phyloP scores from a whole-genome alignment of 1,140 invertebrate species.

The Catajapyx aquilonaris region DNA sequence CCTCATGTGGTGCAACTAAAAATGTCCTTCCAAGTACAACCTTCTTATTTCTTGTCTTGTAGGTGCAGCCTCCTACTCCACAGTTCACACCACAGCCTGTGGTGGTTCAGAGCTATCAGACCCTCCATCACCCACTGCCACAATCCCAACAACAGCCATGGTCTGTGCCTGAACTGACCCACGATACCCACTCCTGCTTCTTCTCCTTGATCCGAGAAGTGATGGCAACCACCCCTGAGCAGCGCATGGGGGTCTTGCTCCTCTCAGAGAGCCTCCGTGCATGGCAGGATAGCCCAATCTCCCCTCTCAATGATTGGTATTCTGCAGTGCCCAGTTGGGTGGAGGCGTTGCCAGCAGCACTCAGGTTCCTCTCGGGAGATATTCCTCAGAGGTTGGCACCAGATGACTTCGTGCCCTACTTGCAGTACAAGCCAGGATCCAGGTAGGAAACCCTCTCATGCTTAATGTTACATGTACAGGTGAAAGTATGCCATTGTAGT shows the following conservation, averaged over 20 bases:
- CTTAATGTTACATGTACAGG: too few species aligned
- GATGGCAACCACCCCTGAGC: slow-evolving; percentile 58
- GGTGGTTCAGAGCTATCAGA: too few species aligned
- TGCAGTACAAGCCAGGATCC: slow-evolving; percentile 70
- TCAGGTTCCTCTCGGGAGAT: slow-evolving; percentile 74
- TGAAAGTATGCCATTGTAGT: too few species aligned
- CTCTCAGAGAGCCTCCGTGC: slow-evolving; percentile 50
- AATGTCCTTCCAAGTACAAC: too few species aligned
- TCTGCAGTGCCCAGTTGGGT: slow-evolving; percentile 50
- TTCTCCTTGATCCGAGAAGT: slow-evolving; percentile 60
- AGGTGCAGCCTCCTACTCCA: too few species aligned
- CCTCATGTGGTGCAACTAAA: too few species aligned
- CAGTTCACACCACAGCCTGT: too few species aligned
- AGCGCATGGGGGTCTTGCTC: slow-evolving; percentile 47
- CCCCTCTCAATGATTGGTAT: slow-evolving; percentile 63
- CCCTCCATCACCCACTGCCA: too few species aligned
- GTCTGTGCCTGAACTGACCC: too few species aligned
- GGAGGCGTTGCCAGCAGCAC: slow-evolving; percentile 48
- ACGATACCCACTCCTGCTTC: slow-evolving; percentile 59
- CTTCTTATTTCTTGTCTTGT: too few species aligned
- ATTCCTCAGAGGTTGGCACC: slow-evolving; percentile 30
- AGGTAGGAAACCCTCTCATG: too few species aligned
- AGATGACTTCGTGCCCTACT: slow-evolving; percentile 77
- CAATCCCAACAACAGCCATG: too few species aligned
- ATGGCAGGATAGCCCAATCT: slow-evolving; percentile 62